Percentiles rank a stretch among this genome's conserved stretches.
Evolutionary conservation across 1,140 invertebrate species (phyloP).

Genomic region (Zaprionus taronus): DNA sequence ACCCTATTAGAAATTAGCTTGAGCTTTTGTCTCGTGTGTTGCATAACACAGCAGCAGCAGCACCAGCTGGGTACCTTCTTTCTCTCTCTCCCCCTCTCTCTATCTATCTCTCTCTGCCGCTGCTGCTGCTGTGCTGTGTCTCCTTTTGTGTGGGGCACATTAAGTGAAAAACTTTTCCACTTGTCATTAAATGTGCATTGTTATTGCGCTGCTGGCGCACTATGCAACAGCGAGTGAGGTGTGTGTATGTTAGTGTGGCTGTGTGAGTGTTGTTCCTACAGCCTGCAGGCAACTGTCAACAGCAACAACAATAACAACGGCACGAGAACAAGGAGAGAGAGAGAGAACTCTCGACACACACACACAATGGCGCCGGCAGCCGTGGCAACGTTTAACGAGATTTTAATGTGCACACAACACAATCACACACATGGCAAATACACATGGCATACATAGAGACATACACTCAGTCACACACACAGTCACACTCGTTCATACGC

Average conservation of each 20-base stretch:
- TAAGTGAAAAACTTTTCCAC: constrained; percentile 81
- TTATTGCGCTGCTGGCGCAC: constrained; percentile 58
- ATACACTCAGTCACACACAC: constrained; percentile 11
- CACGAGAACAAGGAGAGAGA: background rate
- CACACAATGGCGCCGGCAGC: constrained; percentile 47
- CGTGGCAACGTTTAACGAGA: constrained; percentile 75
- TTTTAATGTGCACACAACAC: constrained; percentile 71
- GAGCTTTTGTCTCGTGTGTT: constrained; percentile 46
- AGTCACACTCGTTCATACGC: constrained; percentile 11
- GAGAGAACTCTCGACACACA: background rate
- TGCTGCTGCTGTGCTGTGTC: constrained; percentile 16
- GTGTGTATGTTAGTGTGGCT: constrained; percentile 5
- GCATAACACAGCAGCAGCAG: constrained; percentile 53
- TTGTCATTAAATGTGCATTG: constrained; percentile 81
- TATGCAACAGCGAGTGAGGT: constrained; percentile 26
- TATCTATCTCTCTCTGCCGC: background rate
- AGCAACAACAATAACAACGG: constrained; percentile 36
- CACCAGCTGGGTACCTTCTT: constrained; percentile 1
- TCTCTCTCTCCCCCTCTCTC: constrained; percentile 17
- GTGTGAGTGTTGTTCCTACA: constrained; percentile 33
- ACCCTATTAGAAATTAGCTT: constrained; percentile 64
- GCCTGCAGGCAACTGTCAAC: constrained; percentile 29
- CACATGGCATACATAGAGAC: constrained; percentile 11
- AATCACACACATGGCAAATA: constrained; percentile 34
- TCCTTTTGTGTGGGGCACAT: constrained; percentile 68